These are phyloP conservation scores for Carcinoscorpius rotundicauda DNA, from an alignment of 1,140 invertebrate species.

Conservation along the genomic window DNA sequence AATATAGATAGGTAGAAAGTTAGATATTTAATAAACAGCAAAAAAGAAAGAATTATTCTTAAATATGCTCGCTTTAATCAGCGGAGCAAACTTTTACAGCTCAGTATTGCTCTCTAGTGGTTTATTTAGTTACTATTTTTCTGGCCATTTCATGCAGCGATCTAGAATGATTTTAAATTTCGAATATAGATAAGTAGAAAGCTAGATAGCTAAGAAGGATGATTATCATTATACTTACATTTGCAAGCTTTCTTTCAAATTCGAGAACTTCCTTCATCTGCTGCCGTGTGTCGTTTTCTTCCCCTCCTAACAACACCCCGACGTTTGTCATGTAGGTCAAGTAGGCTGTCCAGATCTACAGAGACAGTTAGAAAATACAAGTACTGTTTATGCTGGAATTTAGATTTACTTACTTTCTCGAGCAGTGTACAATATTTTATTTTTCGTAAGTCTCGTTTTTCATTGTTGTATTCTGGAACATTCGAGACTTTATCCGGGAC, in stretches of 20 bases:
- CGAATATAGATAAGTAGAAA: neutral
- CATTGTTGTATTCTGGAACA: too few species aligned
- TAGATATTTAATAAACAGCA: neutral
- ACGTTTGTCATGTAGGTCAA: constrained; percentile 64
- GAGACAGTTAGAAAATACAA: neutral
- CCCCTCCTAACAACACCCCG: constrained; percentile 56
- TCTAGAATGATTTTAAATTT: too few species aligned
- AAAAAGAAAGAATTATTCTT: neutral
- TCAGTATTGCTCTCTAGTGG: neutral
- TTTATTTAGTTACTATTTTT: neutral
- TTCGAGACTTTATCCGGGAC: too few species aligned
- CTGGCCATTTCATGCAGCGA: too few species aligned
- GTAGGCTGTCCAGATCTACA: constrained; percentile 43
- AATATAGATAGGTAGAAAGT: neutral
- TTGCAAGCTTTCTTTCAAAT: constrained; percentile 62
- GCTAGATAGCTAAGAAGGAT: neutral
- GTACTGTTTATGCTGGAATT: too few species aligned
- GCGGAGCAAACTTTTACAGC: neutral
- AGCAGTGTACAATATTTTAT: too few species aligned
- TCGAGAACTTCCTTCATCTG: constrained; percentile 55
- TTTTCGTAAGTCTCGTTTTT: too few species aligned
- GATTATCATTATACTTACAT: constrained; percentile 41
- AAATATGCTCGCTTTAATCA: neutral
- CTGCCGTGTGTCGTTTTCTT: constrained; percentile 42
- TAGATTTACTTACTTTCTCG: too few species aligned